Evolutionary conservation across 2,797 vertebrate species (phyloP), one percentile per base, ranked within the genome.

Genomic region (Odontamblyopus rebecca): DNA sequence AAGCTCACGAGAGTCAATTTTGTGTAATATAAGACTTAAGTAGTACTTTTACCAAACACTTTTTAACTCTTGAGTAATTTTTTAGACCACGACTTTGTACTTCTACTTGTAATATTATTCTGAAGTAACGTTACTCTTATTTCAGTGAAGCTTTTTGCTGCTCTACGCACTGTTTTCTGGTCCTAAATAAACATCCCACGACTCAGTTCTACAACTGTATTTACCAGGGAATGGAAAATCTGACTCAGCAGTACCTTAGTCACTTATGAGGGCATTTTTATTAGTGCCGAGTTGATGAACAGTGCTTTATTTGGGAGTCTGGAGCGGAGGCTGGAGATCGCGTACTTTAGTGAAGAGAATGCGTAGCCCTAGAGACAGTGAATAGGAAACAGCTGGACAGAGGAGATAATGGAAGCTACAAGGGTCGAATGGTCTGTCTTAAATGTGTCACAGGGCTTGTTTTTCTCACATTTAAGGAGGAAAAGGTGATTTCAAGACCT

Each of bases 311-410:
- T 23, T 13, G 54, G 9, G n/a, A 57, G 54, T 12, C 54, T 57
- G 54, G n/a, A 26, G n/a, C n/a, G 12, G n/a, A 56, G 53, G 53
- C 19, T 32, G 15, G 51, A 72, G 16, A 76, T 56, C 56, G 38
- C 74, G 71, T 71, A 44, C 75, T 82, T 66, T 70, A 65, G 68
- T 70, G 48, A 79, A 76, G 81, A 72, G 66, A 56, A 78, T 80
- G 51, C 73, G 80, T 77, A 82, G 74, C 75, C 81, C 9, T 80
- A 78, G 83, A 90, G 84, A 88, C 68, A n/a, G 66, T 83, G 77
- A 75, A 82, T 79, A 60, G 78, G 65, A 76, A 83, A 87, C 79
- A 80, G 81, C 84, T 83, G 79, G 81, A 84, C 79, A 81, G 72
- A 32, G 68, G 69, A 63, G 80, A 81, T 69, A 79, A 82, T 76